phyloP scores from a whole-genome alignment of 2,797 vertebrate genomes.

The Lacerta agilis region DNA sequence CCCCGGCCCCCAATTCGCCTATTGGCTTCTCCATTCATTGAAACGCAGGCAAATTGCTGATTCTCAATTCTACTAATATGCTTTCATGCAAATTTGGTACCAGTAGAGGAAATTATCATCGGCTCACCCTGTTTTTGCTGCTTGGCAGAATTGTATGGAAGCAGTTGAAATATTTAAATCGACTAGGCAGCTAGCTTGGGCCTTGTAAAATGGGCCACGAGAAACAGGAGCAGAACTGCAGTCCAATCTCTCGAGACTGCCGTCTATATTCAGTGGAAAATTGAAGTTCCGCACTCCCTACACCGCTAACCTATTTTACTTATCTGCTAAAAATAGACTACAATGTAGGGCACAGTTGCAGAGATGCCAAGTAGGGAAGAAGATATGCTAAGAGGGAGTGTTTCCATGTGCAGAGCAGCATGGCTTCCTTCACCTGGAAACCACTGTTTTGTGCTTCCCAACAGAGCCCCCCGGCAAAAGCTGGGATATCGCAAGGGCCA shows the following conservation, averaged over 20 bases:
- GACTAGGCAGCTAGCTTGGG: accelerated
- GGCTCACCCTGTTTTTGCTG: not conserved
- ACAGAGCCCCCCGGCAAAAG: too few species aligned
- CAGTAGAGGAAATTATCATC: too few species aligned
- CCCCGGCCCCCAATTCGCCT: too few species aligned
- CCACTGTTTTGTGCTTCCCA: accelerated
- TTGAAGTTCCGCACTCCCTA: constrained; percentile 47
- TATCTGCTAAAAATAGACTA: constrained; percentile 53
- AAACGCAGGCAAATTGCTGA: not conserved
- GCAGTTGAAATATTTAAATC: accelerated
- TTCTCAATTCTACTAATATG: not conserved
- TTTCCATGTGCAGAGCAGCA: not conserved
- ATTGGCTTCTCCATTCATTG: not conserved
- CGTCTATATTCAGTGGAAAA: not conserved
- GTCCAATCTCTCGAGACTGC: not conserved
- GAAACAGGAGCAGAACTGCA: not conserved
- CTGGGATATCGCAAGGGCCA: not conserved
- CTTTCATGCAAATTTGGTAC: too few species aligned
- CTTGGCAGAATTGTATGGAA: too few species aligned
- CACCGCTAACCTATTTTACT: constrained; percentile 56
- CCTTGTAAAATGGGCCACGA: accelerated
- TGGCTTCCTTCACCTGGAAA: not conserved
- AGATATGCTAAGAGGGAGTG: not conserved
- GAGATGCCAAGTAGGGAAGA: constrained; percentile 15
- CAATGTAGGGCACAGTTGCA: constrained; percentile 54